phyloP scores from a whole-genome alignment of 2,888 invertebrate species.

The Lasius platythorax region DNA sequence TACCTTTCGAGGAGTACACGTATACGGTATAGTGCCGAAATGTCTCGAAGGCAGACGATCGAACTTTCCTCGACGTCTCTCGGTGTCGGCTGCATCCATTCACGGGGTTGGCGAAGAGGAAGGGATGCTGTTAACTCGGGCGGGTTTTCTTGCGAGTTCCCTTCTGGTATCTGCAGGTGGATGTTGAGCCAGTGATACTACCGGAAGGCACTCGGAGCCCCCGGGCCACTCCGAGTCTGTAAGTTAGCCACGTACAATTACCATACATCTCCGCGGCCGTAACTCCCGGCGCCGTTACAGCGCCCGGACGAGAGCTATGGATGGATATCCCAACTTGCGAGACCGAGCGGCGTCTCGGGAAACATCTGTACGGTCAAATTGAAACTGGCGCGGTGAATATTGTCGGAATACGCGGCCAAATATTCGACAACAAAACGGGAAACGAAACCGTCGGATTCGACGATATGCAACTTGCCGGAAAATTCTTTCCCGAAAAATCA shows the following conservation, averaged over 20 bases:
- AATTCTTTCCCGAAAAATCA: neutral
- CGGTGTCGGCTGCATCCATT: constrained; percentile 61
- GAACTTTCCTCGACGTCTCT: constrained; percentile 73
- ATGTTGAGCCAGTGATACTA: constrained; percentile 79
- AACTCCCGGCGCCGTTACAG: constrained; percentile 77
- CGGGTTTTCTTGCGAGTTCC: constrained; percentile 77
- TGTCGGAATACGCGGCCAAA: constrained; percentile 27
- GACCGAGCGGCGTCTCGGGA: constrained; percentile 64
- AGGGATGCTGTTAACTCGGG: constrained; percentile 69
- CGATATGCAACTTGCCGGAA: neutral
- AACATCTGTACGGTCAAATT: constrained; percentile 60
- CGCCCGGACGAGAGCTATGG: constrained; percentile 79
- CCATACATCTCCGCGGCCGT: constrained; percentile 79
- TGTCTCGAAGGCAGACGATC: constrained; percentile 69
- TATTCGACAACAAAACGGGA: neutral
- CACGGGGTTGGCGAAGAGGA: constrained; percentile 35
- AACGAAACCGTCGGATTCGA: neutral
- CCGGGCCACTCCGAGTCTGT: constrained; percentile 81
- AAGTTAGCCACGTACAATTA: constrained; percentile 84
- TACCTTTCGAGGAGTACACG: constrained; percentile 28
- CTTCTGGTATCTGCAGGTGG: constrained; percentile 74
- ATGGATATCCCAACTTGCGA: constrained; percentile 76
- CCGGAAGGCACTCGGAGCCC: constrained; percentile 81
- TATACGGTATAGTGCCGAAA: constrained; percentile 33
- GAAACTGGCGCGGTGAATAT: constrained; percentile 51